Percentiles rank a stretch among this genome's conserved stretches.
Conservation (phyloP, 1,140 invertebrate genomes). For the Drosophila micromelanica region DNA sequence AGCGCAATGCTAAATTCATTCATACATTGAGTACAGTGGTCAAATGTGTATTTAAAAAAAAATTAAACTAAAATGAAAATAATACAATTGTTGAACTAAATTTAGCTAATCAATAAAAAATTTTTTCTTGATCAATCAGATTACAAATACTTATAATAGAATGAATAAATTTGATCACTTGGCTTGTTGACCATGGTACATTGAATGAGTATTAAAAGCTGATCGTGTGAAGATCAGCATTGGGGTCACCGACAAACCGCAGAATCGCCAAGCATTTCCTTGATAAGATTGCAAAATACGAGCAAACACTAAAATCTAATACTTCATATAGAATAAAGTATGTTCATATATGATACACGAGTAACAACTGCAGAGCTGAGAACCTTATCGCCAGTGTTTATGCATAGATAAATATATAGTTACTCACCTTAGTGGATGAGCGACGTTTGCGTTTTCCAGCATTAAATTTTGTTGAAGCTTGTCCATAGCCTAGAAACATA, state of each 20-base stretch:
- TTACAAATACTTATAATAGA: too few species aligned
- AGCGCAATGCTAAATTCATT: too few species aligned
- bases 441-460: conserved; percentile 65
- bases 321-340: too few species aligned
- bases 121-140: too few species aligned
- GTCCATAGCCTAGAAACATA: conserved; percentile 56
- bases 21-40: too few species aligned
- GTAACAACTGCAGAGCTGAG: conserved; percentile 1
- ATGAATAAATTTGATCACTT: too few species aligned
- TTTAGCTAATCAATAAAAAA: too few species aligned
- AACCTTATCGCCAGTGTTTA: conserved; percentile 3
- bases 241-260: conserved; percentile 39
- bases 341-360: neutral
- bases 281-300: conserved; percentile 60
- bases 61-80: too few species aligned
- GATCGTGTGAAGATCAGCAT: conserved; percentile 31
- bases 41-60: too few species aligned
- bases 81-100: too few species aligned
- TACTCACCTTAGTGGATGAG: conserved; percentile 57
- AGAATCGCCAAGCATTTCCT: conserved; percentile 33
- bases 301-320: neutral
- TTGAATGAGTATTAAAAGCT: conserved; percentile 1
- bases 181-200: conserved; percentile 2
- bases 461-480: conserved; percentile 25
- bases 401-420: neutral